Conservation (phyloP, 2,797 vertebrate genomes). For the Sarcophilus harrisii region DNA sequence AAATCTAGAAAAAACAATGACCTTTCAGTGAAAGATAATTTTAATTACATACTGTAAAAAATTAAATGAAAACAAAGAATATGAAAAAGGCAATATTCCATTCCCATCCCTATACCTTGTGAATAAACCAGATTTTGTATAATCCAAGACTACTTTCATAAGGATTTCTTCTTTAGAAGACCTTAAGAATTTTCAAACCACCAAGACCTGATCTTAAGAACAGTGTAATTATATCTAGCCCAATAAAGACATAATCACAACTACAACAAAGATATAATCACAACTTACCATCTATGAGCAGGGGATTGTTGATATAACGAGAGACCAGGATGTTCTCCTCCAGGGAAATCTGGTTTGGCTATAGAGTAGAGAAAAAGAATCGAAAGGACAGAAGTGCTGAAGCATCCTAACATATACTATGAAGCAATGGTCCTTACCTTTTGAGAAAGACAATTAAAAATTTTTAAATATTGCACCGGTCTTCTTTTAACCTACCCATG, state of each 20-base stretch:
- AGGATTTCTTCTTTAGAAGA: constrained; percentile 31
- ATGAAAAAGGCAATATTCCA: constrained; percentile 2
- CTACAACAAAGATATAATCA: not conserved
- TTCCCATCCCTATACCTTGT: not conserved
- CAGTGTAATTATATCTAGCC: constrained; percentile 6
- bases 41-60: constrained; percentile 23
- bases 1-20: constrained; percentile 89
- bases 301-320: constrained; percentile 95
- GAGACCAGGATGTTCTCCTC: constrained; percentile 97
- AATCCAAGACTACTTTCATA: constrained; percentile 35
- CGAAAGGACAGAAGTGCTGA: constrained; percentile 63
- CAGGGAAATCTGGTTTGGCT: constrained; percentile 96
- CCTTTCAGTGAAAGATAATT: constrained; percentile 41
- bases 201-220: not conserved
- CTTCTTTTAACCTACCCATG: constrained; percentile 29
- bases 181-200: constrained; percentile 28
- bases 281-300: constrained; percentile 96
- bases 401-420: constrained; percentile 35
- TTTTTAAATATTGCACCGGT: constrained; percentile 34
- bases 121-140: not conserved
- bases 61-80: constrained; percentile 10
- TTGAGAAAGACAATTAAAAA: constrained; percentile 52
- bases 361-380: constrained; percentile 74
- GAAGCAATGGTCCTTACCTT: constrained; percentile 35
- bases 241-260: not conserved